Evolutionary conservation across 2,888 invertebrate genomes (phyloP).

Genomic region (Cephonodes hylas): DNA sequence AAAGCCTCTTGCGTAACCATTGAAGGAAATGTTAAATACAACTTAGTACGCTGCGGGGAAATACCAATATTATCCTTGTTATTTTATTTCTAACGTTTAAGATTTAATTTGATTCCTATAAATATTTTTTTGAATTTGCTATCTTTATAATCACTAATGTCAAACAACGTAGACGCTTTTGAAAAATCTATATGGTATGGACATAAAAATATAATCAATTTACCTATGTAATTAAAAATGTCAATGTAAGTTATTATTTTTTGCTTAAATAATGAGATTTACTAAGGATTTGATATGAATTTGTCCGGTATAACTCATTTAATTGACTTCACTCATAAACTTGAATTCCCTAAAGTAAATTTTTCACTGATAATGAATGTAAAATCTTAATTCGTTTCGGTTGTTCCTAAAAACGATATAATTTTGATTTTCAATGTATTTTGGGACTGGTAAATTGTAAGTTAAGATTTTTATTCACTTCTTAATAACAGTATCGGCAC

Average conservation of each 20-base stretch:
- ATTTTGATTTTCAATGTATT: not conserved
- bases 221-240: conserved; percentile 19
- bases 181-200: conserved; percentile 8
- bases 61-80: conserved; percentile 15
- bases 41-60: conserved; percentile 15
- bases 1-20: conserved; percentile 10
- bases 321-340: too few relatives aligned
- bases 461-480: not conserved
- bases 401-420: too few relatives aligned
- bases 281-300: conserved; percentile 6
- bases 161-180: not conserved
- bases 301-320: not conserved
- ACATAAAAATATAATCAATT: not conserved
- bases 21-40: conserved; percentile 21
- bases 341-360: too few relatives aligned
- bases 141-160: not conserved
- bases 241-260: conserved; percentile 38
- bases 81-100: not conserved
- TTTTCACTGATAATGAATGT: too few relatives aligned
- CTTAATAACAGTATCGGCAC: conserved; percentile 64
- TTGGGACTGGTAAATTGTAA: not conserved
- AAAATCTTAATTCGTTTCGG: too few relatives aligned
- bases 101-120: not conserved
- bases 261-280: not conserved
- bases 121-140: not conserved